Evolutionary conservation across 2,888 invertebrate species (phyloP).

Genomic region (Cheilosia scutellata): DNA sequence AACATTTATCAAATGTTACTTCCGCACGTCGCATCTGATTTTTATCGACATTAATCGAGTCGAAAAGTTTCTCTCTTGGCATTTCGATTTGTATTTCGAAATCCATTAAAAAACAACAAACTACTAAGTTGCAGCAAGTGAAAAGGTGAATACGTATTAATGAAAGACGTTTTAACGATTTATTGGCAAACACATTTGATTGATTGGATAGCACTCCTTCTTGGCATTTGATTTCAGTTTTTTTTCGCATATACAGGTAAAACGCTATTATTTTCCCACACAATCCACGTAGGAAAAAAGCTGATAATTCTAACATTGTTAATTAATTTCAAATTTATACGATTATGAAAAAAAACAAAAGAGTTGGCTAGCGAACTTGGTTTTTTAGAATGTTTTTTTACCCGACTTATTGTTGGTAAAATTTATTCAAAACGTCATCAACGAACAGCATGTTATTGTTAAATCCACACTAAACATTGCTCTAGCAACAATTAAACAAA

Average conservation of each 20-base stretch:
- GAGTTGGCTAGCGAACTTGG: slow-evolving; percentile 34
- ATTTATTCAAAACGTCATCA: neutral
- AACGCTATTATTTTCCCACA: too few species aligned
- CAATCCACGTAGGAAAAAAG: neutral
- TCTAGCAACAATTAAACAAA: slow-evolving; percentile 17
- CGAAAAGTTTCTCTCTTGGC: neutral
- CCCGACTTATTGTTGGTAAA: neutral
- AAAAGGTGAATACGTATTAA: too few species aligned
- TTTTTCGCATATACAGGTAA: neutral
- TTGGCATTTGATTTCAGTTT: neutral
- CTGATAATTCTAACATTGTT: neutral
- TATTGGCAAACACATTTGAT: slow-evolving; percentile 16
- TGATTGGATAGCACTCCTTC: slow-evolving; percentile 4
- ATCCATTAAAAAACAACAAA: neutral
- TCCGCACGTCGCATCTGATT: too few species aligned
- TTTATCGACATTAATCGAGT: neutral
- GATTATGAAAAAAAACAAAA: slow-evolving; percentile 28
- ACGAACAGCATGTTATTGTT: neutral
- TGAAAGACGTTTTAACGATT: slow-evolving; percentile 7
- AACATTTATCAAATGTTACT: too few species aligned
- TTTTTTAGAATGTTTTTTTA: neutral
- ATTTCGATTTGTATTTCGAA: neutral
- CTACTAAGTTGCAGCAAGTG: neutral
- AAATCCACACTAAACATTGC: neutral
- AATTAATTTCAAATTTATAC: neutral